Base-by-base conservation (phyloP, 2,113 vertebrate genomes). In the Salvator merianae region DNA sequence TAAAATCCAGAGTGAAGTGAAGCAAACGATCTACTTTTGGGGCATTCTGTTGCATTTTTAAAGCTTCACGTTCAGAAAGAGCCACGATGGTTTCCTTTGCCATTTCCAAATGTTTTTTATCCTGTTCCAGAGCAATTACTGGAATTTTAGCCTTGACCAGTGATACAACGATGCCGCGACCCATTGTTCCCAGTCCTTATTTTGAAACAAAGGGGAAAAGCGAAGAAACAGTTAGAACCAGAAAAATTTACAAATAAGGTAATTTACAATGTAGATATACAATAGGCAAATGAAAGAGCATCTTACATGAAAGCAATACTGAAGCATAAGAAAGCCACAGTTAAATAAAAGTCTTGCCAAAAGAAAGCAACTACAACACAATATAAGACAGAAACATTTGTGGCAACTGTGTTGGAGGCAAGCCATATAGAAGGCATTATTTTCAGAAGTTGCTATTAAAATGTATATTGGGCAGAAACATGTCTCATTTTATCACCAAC, bases 101-200 rank as follows among this genome's bases (percentile, higher is more conserved):
- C 3, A 0, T 81, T 47, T 94, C 95, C 71, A 99, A 84, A 84
- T 96, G 94, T 77, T 97, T 95, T 88, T 93, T 88, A 30, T 97
- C 93, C 82, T 95, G 96, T 90, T 99, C 98, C 28, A 99, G 90
- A 1, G 97, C 98, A 78, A 98, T 94, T 79, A 99, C 97, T 0
- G 97, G 95, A 47, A 99, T 94, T 68, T 96, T 96, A 1, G 97
- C 96, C 85, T 94, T 97, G 63, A 95, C 95, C 87, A 99, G 95
- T 82, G 94, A 96, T 80, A 96, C 94, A 7, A 93, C 91, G 36
- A 99, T 99, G 74, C 98, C 98, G 91, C 90, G 95, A 28, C 98
- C 98, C 98, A 99, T 99, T 59, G 98, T 99, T 87, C 98, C 98
- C 83, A 99, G 95, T 79, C 98, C 98, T 99, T 82, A 13, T 90